Evolutionary conservation across 2,888 invertebrate species (phyloP).

Genomic region (Eupithecia insigniata): DNA sequence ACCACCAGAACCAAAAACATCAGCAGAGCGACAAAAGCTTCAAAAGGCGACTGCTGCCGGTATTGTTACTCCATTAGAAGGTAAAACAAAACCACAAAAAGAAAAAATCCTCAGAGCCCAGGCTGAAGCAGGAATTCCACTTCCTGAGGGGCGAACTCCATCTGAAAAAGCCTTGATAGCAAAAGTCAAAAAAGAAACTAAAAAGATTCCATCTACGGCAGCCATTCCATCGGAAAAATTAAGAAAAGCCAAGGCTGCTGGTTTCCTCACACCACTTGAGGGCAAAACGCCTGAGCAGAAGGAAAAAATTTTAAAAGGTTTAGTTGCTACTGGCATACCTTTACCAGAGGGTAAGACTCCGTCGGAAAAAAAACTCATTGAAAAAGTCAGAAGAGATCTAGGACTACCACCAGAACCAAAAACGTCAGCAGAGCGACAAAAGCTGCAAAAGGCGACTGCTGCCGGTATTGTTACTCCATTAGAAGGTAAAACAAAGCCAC

Average conservation of each 20-base stretch:
- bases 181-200: constrained; percentile 45
- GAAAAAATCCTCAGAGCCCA: constrained; percentile 46
- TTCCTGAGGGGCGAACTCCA: constrained; percentile 48
- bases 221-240: constrained; percentile 21
- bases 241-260: constrained; percentile 44
- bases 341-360: constrained; percentile 48
- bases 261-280: constrained; percentile 45
- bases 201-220: background rate
- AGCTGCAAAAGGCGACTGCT: constrained; percentile 34
- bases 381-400: constrained; percentile 49
- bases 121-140: constrained; percentile 46
- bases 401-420: constrained; percentile 51
- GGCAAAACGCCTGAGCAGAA: constrained; percentile 47
- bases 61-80: constrained; percentile 45
- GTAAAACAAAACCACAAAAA: constrained; percentile 45
- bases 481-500: background rate
- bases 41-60: constrained; percentile 45
- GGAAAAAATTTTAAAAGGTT: constrained; percentile 45
- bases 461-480: constrained; percentile 40
- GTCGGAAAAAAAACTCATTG: constrained; percentile 49
- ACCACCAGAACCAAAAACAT: constrained; percentile 41
- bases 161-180: constrained; percentile 49
- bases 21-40: constrained; percentile 47
- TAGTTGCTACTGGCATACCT: constrained; percentile 47
- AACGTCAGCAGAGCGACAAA: constrained; percentile 32